Base-by-base conservation (phyloP, 2,113 vertebrate species). In the Eleginops maclovinus region DNA sequence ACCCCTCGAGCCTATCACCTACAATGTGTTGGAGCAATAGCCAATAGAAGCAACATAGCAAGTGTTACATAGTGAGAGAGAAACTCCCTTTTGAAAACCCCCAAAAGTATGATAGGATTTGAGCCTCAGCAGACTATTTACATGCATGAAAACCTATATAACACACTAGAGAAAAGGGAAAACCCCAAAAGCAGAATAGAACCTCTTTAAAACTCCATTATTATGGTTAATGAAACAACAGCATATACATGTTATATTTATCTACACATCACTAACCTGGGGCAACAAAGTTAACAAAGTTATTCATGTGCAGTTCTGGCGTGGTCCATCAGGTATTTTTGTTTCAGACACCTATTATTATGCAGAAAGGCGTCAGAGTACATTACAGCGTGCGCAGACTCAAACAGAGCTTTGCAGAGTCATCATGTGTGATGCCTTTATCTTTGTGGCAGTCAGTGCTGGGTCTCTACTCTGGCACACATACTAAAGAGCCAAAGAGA, bases 391-490 rank as follows among this genome's bases (percentile, higher is more conserved):
- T 16, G 28, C 59, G 19, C 19, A 28, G 58, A 55, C 51, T 71
- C 59, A 41, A 64, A 49, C 3, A 66, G 41, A 4, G 1, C 49
- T 47, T 19, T 49, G 74, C 12, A 63, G 50, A 72, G 56, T 58
- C 75, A 81, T 80, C 78, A 67, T 66, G 21, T 69, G 61, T 64
- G 69, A 75, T 46, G 72, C 73, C 83, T 86, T 78, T 71, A 86
- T 83, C 79, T 79, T 71, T 59, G 59, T 63, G 55, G 60, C 72
- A 85, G 79, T 84, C 72, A 73, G 72, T 0, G 1, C 12, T 22
- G 59, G 60, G 55, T 68, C 41, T 68, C 56, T 58, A 49, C 53
- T 62, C 40, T 36, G 24, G 66, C 70, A 58, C 46, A 22, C 47
- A 54, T 12, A 19, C 13, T 58, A 44, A 67, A 73, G 40, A 21